Evolutionary conservation across 2,113 vertebrate genomes (phyloP).

Genomic region (Phocoena phocoena): DNA sequence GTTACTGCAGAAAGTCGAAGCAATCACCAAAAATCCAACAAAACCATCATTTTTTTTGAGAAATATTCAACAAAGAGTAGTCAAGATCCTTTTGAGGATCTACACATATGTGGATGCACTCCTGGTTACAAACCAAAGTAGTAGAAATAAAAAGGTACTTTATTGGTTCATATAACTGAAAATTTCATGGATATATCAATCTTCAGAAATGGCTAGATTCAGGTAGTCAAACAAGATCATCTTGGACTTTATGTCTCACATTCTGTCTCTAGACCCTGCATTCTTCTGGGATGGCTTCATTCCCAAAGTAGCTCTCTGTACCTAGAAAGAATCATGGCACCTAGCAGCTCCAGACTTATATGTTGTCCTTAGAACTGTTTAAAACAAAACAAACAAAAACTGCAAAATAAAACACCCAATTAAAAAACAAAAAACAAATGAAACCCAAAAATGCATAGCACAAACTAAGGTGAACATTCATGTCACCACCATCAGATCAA

Average conservation of each 20-base stretch:
- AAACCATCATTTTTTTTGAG: background rate
- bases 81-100: background rate
- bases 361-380: background rate
- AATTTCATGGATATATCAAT: background rate
- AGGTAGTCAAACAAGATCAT: constrained; percentile 1
- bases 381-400: background rate
- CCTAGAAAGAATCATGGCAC: background rate
- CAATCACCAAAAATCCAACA: background rate
- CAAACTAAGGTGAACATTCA: background rate
- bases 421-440: background rate
- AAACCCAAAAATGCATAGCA: background rate
- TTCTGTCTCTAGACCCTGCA: background rate
- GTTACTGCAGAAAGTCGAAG: background rate
- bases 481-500: background rate
- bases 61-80: background rate
- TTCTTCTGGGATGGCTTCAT: background rate
- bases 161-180: background rate
- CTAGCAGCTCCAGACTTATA: background rate
- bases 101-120: background rate
- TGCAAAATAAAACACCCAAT: background rate
- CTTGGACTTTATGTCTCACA: background rate
- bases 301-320: background rate
- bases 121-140: constrained; percentile 17
- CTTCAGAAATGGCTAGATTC: background rate
- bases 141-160: background rate